Conservation (phyloP, 53 echinoderm and acorn worm genomes). For the Arbacia lixula region DNA sequence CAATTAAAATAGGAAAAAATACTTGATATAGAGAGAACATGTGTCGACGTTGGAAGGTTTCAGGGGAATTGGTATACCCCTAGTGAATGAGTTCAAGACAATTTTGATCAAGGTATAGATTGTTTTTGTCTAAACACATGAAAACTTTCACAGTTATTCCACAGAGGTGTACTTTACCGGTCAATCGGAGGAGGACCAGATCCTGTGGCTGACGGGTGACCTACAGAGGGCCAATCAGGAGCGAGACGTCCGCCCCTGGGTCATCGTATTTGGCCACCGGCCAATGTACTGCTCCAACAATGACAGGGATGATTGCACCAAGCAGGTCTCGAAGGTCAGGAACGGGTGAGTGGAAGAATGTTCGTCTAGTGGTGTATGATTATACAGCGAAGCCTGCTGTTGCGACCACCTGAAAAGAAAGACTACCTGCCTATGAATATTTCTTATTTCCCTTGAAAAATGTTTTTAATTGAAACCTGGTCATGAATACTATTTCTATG, state of each 20-base stretch:
- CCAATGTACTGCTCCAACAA: slow-evolving; percentile 82
- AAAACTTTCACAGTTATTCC: slow-evolving; percentile 68
- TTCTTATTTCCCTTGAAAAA: no score
- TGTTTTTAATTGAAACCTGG: no score
- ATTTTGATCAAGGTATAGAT: not conserved
- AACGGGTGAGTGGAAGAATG: slow-evolving; percentile 61
- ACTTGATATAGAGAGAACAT: no score
- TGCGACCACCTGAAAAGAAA: no score
- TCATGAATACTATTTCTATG: no score
- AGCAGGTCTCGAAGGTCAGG: slow-evolving; percentile 47
- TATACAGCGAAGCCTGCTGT: no score
- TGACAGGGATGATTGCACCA: slow-evolving; percentile 69
- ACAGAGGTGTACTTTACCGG: slow-evolving; percentile 83
- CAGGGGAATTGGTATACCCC: slow-evolving; percentile 73
- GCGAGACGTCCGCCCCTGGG: slow-evolving; percentile 60
- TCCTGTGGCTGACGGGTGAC: slow-evolving; percentile 67
- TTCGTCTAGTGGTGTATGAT: no score
- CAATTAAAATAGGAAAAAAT: no score
- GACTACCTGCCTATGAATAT: no score
- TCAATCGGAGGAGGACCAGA: slow-evolving; percentile 50
- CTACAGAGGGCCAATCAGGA: slow-evolving; percentile 52
- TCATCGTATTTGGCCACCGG: slow-evolving; percentile 73
- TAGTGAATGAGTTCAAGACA: slow-evolving; percentile 60
- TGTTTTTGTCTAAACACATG: no score
- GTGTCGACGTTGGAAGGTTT: no score